A percentile compares a stretch with the other conserved stretches of the same genome.
phyloP scores from a whole-genome alignment of 2,888 invertebrate species.

The Drosophila recens region DNA sequence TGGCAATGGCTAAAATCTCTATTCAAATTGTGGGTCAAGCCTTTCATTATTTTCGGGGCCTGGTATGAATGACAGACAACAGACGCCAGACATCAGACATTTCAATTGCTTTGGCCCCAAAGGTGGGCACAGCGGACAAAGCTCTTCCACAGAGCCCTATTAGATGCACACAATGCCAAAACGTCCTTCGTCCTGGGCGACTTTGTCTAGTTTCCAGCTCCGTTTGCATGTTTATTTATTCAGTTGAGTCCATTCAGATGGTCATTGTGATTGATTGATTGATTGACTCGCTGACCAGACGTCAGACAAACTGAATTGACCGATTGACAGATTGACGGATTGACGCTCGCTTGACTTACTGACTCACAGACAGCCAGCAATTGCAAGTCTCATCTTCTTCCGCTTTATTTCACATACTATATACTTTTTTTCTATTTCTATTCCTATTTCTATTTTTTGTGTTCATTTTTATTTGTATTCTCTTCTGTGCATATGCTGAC shows the following conservation, averaged over 20 bases:
- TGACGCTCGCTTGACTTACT: slow-evolving; percentile 41
- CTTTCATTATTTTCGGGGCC: slow-evolving; percentile 18
- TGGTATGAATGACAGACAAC: slow-evolving; percentile 12
- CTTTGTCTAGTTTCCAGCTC: slow-evolving; percentile 5
- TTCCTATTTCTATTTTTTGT: not conserved
- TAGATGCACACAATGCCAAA: slow-evolving; percentile 27
- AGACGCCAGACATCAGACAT: slow-evolving; percentile 21
- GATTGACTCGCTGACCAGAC: slow-evolving; percentile 55
- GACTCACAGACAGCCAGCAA: slow-evolving; percentile 39
- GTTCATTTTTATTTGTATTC: not conserved
- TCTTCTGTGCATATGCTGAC: not conserved
- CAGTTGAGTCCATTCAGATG: slow-evolving; percentile 17
- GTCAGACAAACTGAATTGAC: slow-evolving; percentile 38
- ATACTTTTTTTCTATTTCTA: not conserved
- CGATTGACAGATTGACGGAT: slow-evolving; percentile 45
- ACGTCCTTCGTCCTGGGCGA: slow-evolving; percentile 17
- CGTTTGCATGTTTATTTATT: slow-evolving; percentile 53
- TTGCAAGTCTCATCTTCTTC: slow-evolving; percentile 14
- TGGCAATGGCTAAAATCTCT: not conserved
- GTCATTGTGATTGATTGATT: slow-evolving; percentile 43
- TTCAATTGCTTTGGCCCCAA: slow-evolving; percentile 32
- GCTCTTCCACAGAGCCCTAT: slow-evolving; percentile 2
- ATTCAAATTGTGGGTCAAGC: slow-evolving; percentile 20
- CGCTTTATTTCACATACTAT: not conserved
- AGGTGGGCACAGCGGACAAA: slow-evolving; percentile 3